Percentiles rank a stretch among this genome's conserved stretches.
phyloP scores from a whole-genome alignment of 2,888 invertebrate genomes.

The Frankliniella fusca region DNA sequence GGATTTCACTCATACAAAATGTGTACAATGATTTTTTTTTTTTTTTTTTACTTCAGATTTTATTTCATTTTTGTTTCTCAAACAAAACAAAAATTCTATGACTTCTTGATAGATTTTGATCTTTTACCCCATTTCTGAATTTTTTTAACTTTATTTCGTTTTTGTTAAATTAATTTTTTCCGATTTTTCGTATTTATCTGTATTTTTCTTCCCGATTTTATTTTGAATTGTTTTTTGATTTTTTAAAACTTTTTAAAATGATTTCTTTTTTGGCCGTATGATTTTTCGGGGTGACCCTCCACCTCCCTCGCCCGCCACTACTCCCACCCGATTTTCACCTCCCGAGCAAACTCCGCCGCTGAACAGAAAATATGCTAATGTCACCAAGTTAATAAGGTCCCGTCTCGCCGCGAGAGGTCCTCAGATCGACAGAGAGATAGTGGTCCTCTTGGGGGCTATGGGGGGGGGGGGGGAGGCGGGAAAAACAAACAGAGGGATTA shows the following conservation, averaged over 20 bases:
- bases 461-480: neutral
- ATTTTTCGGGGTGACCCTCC: neutral
- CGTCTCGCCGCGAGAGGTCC: neutral
- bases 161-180: no score
- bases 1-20: no score
- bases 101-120: no score
- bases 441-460: neutral
- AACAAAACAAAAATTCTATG: no score
- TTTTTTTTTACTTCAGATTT: no score
- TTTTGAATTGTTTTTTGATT: neutral
- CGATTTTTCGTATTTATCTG: no score
- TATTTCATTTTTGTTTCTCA: no score
- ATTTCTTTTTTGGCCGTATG: no score
- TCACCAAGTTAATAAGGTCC: constrained; percentile 21
- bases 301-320: neutral
- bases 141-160: no score
- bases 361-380: constrained; percentile 1
- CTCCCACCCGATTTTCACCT: neutral
- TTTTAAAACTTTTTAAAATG: no score
- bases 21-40: no score
- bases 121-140: no score
- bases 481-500: constrained; percentile 20
- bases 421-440: neutral
- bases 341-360: neutral
- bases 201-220: neutral